Evolutionary conservation across 2,797 vertebrate genomes (phyloP).

Genomic region (Clarias pachynema): DNA sequence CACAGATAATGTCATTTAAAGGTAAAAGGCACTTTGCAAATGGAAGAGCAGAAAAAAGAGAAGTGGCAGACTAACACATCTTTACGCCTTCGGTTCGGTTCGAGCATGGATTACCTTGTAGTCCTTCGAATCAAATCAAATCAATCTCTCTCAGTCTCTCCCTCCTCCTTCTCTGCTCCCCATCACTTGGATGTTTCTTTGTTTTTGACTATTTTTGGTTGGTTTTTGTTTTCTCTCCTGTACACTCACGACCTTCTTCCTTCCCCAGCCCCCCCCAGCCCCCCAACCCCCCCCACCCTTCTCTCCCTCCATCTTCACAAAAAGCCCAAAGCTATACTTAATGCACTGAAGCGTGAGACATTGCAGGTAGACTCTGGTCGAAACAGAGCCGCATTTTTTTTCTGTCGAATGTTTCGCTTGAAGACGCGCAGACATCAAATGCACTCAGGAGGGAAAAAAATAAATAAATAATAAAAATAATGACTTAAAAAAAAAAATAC

Average conservation of each 20-base stretch:
- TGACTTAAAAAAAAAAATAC: not conserved
- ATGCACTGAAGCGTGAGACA: constrained; percentile 71
- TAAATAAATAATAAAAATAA: not conserved
- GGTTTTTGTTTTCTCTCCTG: not conserved
- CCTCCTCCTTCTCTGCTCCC: not conserved
- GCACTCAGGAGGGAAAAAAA: constrained; percentile 1
- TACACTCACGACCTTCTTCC: not conserved
- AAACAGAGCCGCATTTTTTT: constrained; percentile 53
- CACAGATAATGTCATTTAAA: constrained; percentile 49
- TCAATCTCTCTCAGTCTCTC: constrained; percentile 28
- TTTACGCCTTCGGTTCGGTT: constrained; percentile 15
- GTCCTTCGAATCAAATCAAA: constrained; percentile 44
- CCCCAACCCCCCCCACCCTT: constrained; percentile 8
- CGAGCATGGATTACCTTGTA: constrained; percentile 31
- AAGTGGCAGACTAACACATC: constrained; percentile 35
- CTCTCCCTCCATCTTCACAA: constrained; percentile 51
- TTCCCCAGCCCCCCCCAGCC: not conserved
- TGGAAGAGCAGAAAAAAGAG: constrained; percentile 36
- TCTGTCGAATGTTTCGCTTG: constrained; percentile 15
- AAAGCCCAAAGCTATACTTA: constrained; percentile 73
- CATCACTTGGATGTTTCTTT: not conserved
- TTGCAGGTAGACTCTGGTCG: constrained; percentile 71
- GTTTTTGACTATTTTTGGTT: not conserved
- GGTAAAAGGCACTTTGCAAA: constrained; percentile 54
- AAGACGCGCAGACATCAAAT: constrained; percentile 7